Evolutionary conservation across 2,797 vertebrate genomes (phyloP).

Genomic region (Manis crassicaudata): DNA sequence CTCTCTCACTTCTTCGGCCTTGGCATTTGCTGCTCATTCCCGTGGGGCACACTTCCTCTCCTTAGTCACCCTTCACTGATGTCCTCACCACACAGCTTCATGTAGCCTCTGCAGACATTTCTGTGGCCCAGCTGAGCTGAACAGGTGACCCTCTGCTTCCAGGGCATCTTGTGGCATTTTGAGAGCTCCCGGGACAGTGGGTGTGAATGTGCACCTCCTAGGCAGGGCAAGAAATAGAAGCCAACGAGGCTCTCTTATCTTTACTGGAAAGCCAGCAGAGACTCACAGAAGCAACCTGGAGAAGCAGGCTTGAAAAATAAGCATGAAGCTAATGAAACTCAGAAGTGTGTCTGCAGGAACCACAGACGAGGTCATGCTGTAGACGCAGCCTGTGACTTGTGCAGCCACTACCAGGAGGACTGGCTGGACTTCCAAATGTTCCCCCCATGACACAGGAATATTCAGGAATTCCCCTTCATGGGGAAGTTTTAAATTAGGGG

Average conservation of each 20-base stretch:
- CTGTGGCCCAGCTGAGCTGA: not conserved
- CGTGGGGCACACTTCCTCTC: rapidly evolving
- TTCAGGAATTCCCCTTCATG: not conserved
- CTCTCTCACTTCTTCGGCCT: not conserved
- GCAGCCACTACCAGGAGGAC: not conserved
- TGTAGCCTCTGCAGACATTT: not conserved
- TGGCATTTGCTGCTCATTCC: not conserved
- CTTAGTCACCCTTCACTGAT: not conserved
- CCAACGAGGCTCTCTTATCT: not conserved
- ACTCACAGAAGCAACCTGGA: not conserved
- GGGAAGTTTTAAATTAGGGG: not conserved
- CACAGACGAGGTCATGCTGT: not conserved
- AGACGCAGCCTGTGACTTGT: not conserved
- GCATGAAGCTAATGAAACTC: not conserved
- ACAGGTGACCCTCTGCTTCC: not conserved
- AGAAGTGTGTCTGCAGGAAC: not conserved
- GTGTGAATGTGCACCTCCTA: not conserved
- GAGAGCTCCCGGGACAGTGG: not conserved
- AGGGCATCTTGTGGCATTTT: not conserved
- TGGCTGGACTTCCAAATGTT: not conserved
- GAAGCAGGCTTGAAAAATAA: not conserved
- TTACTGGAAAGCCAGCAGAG: not conserved
- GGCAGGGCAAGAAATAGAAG: not conserved
- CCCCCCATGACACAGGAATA: not conserved
- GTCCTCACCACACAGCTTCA: not conserved